Evolutionary conservation across 2,888 invertebrate species (phyloP), one percentile per base, ranked within the genome.

Genomic region (Ophion ellenae): DNA sequence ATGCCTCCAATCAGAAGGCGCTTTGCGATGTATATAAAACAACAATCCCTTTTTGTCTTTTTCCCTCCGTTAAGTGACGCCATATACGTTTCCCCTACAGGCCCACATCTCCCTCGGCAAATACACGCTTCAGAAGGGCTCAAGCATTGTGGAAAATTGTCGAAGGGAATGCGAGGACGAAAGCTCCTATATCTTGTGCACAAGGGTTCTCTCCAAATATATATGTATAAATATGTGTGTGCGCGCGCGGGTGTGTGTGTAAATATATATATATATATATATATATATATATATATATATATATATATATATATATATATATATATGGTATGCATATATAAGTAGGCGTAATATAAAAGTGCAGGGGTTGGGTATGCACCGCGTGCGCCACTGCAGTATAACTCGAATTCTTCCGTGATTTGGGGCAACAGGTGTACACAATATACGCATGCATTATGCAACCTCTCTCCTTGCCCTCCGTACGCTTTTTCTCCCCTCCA

Each of bases 351-450:
- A 70, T 45, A 36, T 67, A 70, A 75, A 73, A 74, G 75, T 71
- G 71, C 67, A 66, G 63, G 84, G 81, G 81, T 69, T 71, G 76
- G 66, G 71, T 57, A 64, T 71, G 71, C 71, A 76, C 64, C 66
- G 78, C 32, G 63, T 70, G 70, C 75, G n/a, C 61, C 61, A 57
- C 64, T 80, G 84, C 84, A 45, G 70, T 70, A 70, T 79, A 89
- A 67, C 85, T 81, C 83, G 82, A 81, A 76, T 61, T 81, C 79
- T 61, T 83, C 89, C 89, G 89, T 91, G 92, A 92, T 92, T 92
- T 92, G 90, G 91, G 92, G 92, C 93, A 93, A 93, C 93, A 93
- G 93, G 93, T 93, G 93, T 92, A 92, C 92, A 92, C 92, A 91
- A 86, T 86, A 92, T 91, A 91, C 91, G 91, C 91, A 92, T 92